These are phyloP conservation scores for Diorhabda elongata DNA, from an alignment of 1,140 invertebrate species.

Conservation along the genomic window DNA sequence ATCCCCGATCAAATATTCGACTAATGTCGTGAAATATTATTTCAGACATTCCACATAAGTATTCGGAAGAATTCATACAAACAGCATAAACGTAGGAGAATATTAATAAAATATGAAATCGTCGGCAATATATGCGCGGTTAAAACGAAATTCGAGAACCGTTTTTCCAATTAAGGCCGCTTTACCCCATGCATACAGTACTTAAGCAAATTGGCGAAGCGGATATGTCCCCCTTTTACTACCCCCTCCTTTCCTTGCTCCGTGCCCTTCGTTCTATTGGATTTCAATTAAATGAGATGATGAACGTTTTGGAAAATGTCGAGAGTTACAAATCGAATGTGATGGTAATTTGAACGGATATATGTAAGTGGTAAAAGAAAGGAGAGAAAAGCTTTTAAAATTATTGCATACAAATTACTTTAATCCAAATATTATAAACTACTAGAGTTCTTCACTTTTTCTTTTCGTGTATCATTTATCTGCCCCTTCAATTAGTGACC, in stretches of 20 bases:
- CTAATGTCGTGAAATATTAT: too few species aligned
- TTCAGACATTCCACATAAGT: too few species aligned
- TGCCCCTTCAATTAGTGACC: too few species aligned
- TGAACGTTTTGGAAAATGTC: constrained; percentile 2
- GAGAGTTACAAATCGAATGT: constrained; percentile 2
- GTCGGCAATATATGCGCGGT: neutral
- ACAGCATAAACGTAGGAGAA: neutral
- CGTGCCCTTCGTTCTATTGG: neutral
- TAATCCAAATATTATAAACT: too few species aligned
- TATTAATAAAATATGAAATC: constrained; percentile 3
- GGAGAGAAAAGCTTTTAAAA: neutral
- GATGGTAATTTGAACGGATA: neutral
- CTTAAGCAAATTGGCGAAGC: constrained; percentile 1
- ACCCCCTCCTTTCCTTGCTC: neutral
- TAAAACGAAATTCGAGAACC: neutral
- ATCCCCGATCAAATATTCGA: too few species aligned
- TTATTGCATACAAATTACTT: neutral
- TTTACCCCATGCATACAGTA: constrained; percentile 2
- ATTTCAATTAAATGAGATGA: constrained; percentile 3
- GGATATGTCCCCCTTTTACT: neutral
- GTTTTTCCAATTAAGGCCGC: neutral
- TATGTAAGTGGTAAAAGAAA: neutral
- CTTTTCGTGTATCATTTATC: too few species aligned
- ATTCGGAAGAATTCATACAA: neutral
- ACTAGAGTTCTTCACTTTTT: too few species aligned